A percentile compares a stretch with the other conserved stretches of the same genome.
phyloP scores from a whole-genome alignment of 2,888 invertebrate species.

The Rotaria macrura region DNA sequence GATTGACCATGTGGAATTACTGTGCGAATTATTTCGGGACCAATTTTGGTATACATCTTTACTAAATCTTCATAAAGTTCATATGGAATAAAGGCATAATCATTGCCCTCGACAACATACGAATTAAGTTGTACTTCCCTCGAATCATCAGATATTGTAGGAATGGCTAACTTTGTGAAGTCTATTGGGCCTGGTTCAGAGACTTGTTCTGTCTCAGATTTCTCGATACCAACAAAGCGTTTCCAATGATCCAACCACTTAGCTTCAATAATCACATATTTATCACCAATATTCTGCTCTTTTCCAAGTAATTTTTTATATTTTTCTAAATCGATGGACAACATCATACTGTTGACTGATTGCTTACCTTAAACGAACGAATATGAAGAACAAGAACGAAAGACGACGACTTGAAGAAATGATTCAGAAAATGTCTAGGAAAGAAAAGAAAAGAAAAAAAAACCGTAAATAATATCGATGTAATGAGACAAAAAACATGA shows the following conservation, averaged over 20 bases:
- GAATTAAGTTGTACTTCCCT: background rate
- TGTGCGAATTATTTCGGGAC: background rate
- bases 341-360: no score
- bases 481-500: no score
- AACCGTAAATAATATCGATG: no score
- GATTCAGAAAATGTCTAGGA: no score
- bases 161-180: background rate
- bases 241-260: conserved; percentile 53
- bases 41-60: background rate
- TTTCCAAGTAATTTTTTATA: background rate
- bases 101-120: background rate
- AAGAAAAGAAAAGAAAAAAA: no score
- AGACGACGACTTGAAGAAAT: no score
- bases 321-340: background rate
- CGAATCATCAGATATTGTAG: background rate
- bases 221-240: conserved; percentile 46
- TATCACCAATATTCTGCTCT: background rate
- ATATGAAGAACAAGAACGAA: no score
- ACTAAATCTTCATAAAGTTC: background rate
- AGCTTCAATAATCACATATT: conserved; percentile 43
- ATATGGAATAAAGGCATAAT: background rate
- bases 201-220: background rate
- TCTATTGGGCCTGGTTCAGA: background rate
- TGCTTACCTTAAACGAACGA: no score
- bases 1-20: background rate